Base-by-base conservation (phyloP, 2,797 vertebrate species). In the Rhyacichthys aspro region DNA sequence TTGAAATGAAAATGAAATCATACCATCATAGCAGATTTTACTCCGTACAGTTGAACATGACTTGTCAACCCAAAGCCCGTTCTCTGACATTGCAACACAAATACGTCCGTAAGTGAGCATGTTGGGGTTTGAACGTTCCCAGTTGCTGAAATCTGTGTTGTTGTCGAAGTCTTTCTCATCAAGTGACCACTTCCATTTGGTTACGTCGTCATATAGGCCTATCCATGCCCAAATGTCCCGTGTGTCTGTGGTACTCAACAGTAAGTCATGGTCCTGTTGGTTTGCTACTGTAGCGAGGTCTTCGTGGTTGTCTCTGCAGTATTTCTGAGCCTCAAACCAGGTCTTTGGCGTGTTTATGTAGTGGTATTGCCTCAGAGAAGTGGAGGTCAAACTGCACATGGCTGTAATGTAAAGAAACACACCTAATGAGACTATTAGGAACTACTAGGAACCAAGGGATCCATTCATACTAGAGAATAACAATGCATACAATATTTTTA, bases 241-340 rank as follows among this genome's bases (percentile, higher is more conserved):
- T 10, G 0, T 0, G 1, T 1, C 18, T 15, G 45, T 7, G 1
- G 9, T 15, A n/a, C 16, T 11, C 1, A 15, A 1, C 32, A 84
- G 28, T 0, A 1, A 50, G 5, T 37, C 3, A 32, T 56, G 52
- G 17, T 84, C 64, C 0, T 43, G 18, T 37, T 12, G 1, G 42
- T 48, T 56, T 1, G 8, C 11, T 15, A 85, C 19, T 1, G 73
- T 78, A 50, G 70, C 80, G 23, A 89, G 74, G 53, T 87, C 87
- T 23, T 2, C 38, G 34, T 69, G 78, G 8, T 7, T 17, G 9
- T 83, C 1, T 62, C 78, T 81, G 82, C 89, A 89, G 68, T 72
- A 62, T 3, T 1, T 37, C 77, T 72, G 81, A 56, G 87, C 81
- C 2, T 73, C 69, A 49, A 12, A 7, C 83, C 86, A 90, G 34